A percentile compares a stretch with the other conserved stretches of the same genome.
Conservation (phyloP, 2,797 vertebrate species). For the Gadopsis bispinosus region DNA sequence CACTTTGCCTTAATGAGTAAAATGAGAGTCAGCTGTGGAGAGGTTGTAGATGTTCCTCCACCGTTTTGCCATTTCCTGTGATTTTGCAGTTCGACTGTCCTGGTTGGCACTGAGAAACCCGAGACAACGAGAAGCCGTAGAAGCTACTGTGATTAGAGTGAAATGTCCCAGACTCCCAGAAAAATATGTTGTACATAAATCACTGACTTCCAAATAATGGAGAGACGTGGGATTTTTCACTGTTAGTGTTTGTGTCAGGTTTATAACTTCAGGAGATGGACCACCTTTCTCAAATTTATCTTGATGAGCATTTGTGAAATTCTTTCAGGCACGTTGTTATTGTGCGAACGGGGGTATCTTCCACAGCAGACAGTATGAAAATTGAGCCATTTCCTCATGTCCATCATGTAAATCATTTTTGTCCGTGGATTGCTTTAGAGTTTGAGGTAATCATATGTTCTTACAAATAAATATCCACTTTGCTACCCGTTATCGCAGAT, state of each 20-base stretch:
- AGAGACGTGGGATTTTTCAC: slow-evolving; percentile 10
- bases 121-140: slow-evolving; percentile 5
- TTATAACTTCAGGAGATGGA: slow-evolving; percentile 27
- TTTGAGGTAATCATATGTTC: slow-evolving; percentile 27
- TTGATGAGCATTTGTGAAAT: slow-evolving; percentile 28
- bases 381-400: slow-evolving; percentile 20
- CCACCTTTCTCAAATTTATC: slow-evolving; percentile 19
- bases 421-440: not conserved
- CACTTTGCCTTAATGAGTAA: slow-evolving; percentile 5
- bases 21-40: not conserved
- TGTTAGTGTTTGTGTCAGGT: slow-evolving; percentile 23
- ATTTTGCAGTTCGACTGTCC: slow-evolving; percentile 23
- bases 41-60: not conserved
- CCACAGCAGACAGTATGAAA: slow-evolving; percentile 14
- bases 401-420: slow-evolving; percentile 22
- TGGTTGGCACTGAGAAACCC: slow-evolving; percentile 6
- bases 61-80: not conserved
- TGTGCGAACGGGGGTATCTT: slow-evolving; percentile 13
- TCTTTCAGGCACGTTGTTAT: slow-evolving; percentile 31
- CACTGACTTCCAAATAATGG: slow-evolving; percentile 8
- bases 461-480: slow-evolving; percentile 18
- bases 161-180: not conserved
- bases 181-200: slow-evolving; percentile 11
- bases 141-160: slow-evolving; percentile 10
- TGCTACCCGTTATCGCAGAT: not conserved